A percentile compares a stretch with the other conserved stretches of the same genome.
Conservation (phyloP, 2,113 vertebrate genomes). For the Tinamus guttatus region DNA sequence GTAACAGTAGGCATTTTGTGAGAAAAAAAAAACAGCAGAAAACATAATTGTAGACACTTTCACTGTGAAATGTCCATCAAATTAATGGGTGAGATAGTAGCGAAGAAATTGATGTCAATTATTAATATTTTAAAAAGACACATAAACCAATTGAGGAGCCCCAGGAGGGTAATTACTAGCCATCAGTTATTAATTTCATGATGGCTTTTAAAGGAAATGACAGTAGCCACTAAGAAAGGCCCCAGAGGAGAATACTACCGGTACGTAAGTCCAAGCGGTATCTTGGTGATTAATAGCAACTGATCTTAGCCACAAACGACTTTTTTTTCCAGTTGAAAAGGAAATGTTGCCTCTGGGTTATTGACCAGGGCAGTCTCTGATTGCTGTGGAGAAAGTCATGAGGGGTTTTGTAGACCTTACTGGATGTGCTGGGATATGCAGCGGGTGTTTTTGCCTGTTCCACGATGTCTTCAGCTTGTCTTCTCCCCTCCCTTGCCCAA, state of each 20-base stretch:
- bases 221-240: background rate
- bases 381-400: background rate
- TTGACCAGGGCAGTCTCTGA: background rate
- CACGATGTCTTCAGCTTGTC: background rate
- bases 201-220: conserved; percentile 11
- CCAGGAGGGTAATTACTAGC: conserved; percentile 22
- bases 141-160: conserved; percentile 19
- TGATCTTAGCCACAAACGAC: background rate
- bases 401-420: background rate
- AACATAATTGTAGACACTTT: background rate
- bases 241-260: background rate
- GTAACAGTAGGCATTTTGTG: background rate
- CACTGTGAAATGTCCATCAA: background rate
- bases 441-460: background rate
- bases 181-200: conserved; percentile 24
- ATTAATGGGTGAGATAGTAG: background rate
- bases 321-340: background rate
- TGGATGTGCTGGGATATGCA: rapidly evolving
- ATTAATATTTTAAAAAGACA: conserved; percentile 30
- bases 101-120: conserved; percentile 31
- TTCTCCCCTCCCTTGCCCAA: background rate
- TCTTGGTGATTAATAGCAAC: conserved; percentile 9
- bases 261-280: background rate
- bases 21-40: background rate
- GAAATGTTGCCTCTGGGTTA: background rate